Evolutionary conservation across 30 jellyfish, hydroid and myxozoan genomes (phyloP), one percentile per base, ranked within the genome.

Genomic region (Chironex yamaguchii): DNA sequence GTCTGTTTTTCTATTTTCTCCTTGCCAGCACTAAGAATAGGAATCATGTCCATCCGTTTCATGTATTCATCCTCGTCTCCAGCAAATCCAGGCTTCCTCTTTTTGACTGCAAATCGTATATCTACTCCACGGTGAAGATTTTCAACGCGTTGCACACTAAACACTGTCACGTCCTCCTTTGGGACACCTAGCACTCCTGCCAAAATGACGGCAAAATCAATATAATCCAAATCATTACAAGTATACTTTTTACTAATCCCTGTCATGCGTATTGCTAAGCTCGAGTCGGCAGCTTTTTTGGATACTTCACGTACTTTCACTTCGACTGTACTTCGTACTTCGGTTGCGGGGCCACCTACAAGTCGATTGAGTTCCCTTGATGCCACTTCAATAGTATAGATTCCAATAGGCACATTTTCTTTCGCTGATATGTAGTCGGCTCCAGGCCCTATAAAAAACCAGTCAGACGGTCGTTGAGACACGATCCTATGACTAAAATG

Each of bases 91-190:
- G 97, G 92, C 27, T 94, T 62, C 0, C 92, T 78, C 82, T 76
- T 78, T 81, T 89, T 85, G 29, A 95, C 97, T 32, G 96, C 79
- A 77, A 95, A 95, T 33, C 99, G 90, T 21, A 95, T 73, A 72
- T 95, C 99, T 9, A 95, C 99, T 20, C 99, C 99, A 71, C 92
- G 95, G 63, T 89, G 93, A 21, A 95, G 62, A 58, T 48, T 86
- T 12, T 90, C 86, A 51, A 89, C 97, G 22, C 81, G 78, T 75
- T 74, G 93, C 2, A 89, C 97, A 82, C 99, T 95, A 71, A 95
- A 95, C 1, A 95, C 93, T 6, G 90, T 80, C 63, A 95, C 97
- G 21, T 67, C 79, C 26, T 72, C 80, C 48, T 20, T 67, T 25
- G 94, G 97, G 13, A 95, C 99, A 12, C 89, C 85, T 11, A 95